Conservation (phyloP, 2,113 vertebrate genomes). For the Istiophorus platypterus region DNA sequence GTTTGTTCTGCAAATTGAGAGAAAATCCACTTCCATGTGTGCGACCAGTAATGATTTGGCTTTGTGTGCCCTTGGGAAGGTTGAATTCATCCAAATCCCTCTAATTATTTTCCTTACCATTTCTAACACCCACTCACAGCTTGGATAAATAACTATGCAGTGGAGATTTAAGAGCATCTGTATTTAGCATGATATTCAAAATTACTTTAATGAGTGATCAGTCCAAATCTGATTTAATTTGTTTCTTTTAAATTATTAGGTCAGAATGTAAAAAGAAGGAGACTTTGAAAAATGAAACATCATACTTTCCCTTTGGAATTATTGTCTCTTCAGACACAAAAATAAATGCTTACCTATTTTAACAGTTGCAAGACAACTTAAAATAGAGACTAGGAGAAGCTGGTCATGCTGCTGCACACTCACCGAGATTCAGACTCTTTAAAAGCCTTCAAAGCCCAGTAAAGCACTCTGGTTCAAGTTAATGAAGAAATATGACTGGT, state of each 20-base stretch:
- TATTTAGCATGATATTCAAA: not conserved
- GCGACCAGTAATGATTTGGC: constrained; percentile 76
- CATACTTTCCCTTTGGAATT: not conserved
- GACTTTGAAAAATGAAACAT: not conserved
- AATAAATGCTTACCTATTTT: not conserved
- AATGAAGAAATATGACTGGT: constrained; percentile 77
- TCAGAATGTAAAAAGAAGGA: not conserved
- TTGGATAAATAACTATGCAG: constrained; percentile 4
- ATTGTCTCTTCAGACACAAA: not conserved
- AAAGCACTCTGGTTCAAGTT: constrained; percentile 67
- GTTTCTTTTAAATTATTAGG: not conserved
- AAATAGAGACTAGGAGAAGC: not conserved
- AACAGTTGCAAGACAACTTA: constrained; percentile 1
- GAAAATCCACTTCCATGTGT: constrained; percentile 70
- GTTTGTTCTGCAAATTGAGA: constrained; percentile 78
- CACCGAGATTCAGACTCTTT: constrained; percentile 65
- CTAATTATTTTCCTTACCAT: constrained; percentile 33
- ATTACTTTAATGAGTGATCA: not conserved
- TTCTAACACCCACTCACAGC: not conserved
- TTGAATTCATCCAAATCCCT: constrained; percentile 32
- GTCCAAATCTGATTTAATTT: not conserved
- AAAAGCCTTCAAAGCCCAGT: constrained; percentile 79
- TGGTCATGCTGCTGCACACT: constrained; percentile 19
- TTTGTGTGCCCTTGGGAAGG: constrained; percentile 41
- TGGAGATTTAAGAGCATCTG: not conserved